A percentile compares a stretch with the other conserved stretches of the same genome.
phyloP scores from a whole-genome alignment of 2,113 vertebrate species.

The Sylvietta virens region DNA sequence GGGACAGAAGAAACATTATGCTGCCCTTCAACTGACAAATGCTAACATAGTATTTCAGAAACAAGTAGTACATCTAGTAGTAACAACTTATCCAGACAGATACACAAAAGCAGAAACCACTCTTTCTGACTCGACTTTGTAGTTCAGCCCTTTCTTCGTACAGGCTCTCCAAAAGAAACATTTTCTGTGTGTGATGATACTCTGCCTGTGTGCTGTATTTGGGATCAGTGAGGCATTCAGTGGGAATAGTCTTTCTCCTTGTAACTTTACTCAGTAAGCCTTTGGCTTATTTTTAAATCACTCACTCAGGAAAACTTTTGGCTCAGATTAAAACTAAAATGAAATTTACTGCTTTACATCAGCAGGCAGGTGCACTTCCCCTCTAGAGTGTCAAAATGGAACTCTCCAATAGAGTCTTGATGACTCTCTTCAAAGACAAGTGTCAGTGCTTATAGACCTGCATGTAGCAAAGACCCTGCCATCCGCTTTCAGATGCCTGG shows the following conservation, averaged over 20 bases:
- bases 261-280: neutral
- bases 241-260: neutral
- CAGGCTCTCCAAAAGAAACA: neutral
- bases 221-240: neutral
- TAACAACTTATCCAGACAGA: neutral
- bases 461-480: rapidly evolving
- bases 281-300: neutral
- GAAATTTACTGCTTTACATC: neutral
- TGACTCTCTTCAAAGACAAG: neutral
- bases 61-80: neutral
- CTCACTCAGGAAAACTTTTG: neutral
- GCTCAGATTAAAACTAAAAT: neutral
- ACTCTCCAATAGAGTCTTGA: neutral
- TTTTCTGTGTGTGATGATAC: neutral
- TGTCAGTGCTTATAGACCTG: neutral
- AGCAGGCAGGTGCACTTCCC: neutral
- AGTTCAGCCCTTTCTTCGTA: neutral
- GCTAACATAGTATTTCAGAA: neutral
- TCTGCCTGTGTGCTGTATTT: neutral
- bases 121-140: neutral
- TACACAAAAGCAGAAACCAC: neutral
- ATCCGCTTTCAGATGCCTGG: neutral
- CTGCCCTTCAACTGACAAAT: neutral
- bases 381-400: neutral
- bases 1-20: neutral